Base-by-base conservation (phyloP, 1,140 invertebrate species). In the Aphidius gifuensis region DNA sequence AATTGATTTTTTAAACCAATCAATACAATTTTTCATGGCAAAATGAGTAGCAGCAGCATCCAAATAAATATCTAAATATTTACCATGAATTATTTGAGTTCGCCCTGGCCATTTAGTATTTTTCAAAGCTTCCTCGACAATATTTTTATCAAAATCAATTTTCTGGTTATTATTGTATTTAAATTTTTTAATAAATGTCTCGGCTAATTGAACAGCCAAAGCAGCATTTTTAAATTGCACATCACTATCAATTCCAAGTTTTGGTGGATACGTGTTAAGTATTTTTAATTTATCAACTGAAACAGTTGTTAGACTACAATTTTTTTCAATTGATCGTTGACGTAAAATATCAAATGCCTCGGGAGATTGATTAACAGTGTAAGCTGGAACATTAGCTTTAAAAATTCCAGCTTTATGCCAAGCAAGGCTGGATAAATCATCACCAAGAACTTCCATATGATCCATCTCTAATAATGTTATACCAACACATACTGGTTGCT, bases 401-500 rank as follows among this genome's bases (percentile, higher is more conserved):
- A 99, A 93, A 63, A 99, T 97, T 6, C 97, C 97, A 1, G 92
- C 90, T 82, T 99, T 99, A 60, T 98, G 93, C 81, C 86, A 90
- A 0, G 97, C 94, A 65, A 99, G 99, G 74, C 92, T 82, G 63
- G 89, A 84, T 5, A 99, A 71, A 0, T 92, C 95, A 32, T 87
- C 78, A 4, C 97, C 97, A 9, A 99, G 77, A 5, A 99, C 77
- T 1, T 81, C 78, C 0, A 86, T 90, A 75, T 99, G 97, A 76
- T 99, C 97, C 11, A 96, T 70, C 1, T 92, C 95, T 47, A 99
- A 78, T 6, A 92, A 92, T 1, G 94, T 92, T 42, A 99, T 91
- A 60, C 94, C 97, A 68, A 92, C 91, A 6, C 94, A 92, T 43
- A 88, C 81, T 3, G 92, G 90, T 66, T 88, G 87, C 66, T 85